Percentiles rank a stretch among this genome's conserved stretches.
phyloP scores from a whole-genome alignment of 2,113 vertebrate genomes.

The Cromileptes altivelis region DNA sequence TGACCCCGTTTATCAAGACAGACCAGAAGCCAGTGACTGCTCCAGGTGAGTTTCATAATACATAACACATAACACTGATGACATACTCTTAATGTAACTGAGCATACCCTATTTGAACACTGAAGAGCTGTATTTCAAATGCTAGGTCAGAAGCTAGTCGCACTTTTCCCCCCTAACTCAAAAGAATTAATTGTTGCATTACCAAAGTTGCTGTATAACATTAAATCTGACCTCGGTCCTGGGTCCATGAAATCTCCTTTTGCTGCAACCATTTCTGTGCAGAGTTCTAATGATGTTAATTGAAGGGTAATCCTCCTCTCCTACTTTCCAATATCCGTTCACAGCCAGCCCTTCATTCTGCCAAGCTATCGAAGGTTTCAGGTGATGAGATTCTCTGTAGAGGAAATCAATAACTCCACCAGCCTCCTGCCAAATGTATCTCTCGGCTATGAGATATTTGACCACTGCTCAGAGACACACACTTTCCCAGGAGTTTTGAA shows the following conservation, averaged over 20 bases:
- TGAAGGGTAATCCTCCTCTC: not conserved
- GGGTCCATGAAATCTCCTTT: not conserved
- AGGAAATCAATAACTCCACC: constrained; percentile 91
- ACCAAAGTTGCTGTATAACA: not conserved
- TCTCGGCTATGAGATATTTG: constrained; percentile 88
- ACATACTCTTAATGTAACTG: not conserved
- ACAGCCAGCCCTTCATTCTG: constrained; percentile 69
- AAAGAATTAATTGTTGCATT: not conserved
- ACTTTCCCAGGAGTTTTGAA: constrained; percentile 79
- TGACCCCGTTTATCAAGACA: not conserved
- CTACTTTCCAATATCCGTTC: constrained; percentile 4
- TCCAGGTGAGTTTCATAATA: constrained; percentile 66
- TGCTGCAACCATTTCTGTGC: not conserved
- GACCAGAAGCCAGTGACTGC: constrained; percentile 72
- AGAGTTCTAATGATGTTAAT: not conserved
- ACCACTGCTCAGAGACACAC: constrained; percentile 81
- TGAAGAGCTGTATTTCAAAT: not conserved
- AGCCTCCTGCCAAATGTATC: constrained; percentile 87
- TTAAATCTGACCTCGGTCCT: not conserved
- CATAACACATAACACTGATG: not conserved
- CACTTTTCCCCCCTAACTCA: not conserved
- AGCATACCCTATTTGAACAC: not conserved
- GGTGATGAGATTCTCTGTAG: constrained; percentile 86
- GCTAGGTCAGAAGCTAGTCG: not conserved
- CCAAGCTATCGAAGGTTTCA: constrained; percentile 85